Evolutionary conservation across 2,888 invertebrate species (phyloP).

Genomic region (Sinodicranocentrus sp.): DNA sequence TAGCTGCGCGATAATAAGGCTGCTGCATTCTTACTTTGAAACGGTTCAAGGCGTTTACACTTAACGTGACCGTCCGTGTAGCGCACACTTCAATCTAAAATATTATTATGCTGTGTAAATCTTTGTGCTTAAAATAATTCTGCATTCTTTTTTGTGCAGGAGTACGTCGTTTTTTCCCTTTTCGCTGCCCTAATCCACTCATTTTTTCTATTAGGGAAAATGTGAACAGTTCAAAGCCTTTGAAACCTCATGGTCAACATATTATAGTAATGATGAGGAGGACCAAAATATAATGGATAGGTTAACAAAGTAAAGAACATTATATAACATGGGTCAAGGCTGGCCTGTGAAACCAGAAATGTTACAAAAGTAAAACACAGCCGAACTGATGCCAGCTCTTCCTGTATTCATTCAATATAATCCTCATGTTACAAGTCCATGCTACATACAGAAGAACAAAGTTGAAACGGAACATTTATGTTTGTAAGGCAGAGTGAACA

Average conservation of each 20-base stretch:
- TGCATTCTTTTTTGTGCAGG: background rate
- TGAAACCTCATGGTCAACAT: conserved; percentile 20
- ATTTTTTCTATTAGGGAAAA: conserved; percentile 1
- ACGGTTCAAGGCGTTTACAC: conserved; percentile 58
- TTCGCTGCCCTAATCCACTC: conserved; percentile 1
- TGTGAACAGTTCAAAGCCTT: conserved; percentile 19
- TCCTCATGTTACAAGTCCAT: conserved; percentile 3
- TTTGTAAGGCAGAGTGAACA: conserved; percentile 20
- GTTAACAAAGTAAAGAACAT: background rate
- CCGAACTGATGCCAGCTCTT: conserved; percentile 43
- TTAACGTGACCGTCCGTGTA: conserved; percentile 62
- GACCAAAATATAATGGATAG: background rate
- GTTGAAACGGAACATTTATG: conserved; percentile 59
- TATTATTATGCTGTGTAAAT: background rate
- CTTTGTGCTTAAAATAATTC: too few relatives aligned
- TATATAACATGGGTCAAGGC: conserved; percentile 62
- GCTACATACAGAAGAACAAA: background rate
- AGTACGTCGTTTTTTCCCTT: background rate
- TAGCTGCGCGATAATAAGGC: conserved; percentile 7
- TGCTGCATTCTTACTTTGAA: conserved; percentile 13
- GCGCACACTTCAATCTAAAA: background rate
- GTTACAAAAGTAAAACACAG: conserved; percentile 4
- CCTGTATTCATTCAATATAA: conserved; percentile 35
- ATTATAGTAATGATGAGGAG: background rate
- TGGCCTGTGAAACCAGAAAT: conserved; percentile 51